Base-by-base conservation (phyloP, 2,888 invertebrate species). In the Aspidapion aeneum region DNA sequence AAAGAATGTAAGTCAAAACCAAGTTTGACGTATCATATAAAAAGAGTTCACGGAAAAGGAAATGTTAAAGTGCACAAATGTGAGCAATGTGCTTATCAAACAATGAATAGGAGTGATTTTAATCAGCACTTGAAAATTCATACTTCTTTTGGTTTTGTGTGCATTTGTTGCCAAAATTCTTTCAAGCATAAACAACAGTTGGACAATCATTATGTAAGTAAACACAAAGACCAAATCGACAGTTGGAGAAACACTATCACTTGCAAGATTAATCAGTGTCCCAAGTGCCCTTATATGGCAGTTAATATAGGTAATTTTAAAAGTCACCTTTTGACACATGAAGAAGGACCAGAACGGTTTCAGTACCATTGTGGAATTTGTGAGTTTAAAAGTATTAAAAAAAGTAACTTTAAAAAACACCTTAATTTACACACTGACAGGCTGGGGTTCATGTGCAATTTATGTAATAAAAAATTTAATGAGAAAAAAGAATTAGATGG, bases 141-240 rank as follows among this genome's bases (percentile, higher is more conserved):
- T 57, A 56, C 50, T 7, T 48, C n/a, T 1, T 18, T 21, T 16
- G 58, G 55, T 3, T 64, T 60, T 19, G n/a, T 60, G 5, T 69
- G 69, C 50, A 35, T 1, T 1, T 55, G 21, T 20, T 69, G 68
- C 49, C 50, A 61, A 1, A 63, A 63, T 57, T 7, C 16, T 1
- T 67, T 66, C 35, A 64, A 57, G 18, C 58, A 49, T 16, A 69
- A 69, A 63, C 0, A 2, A 0, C 1, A 17, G 0, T 62, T 70
- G 50, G 67, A 66, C 18, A n/a, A 48, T 51, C 70, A 70, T 21
- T 57, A 64, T 22, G 59, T 66, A 21, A 52, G 1, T 7, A 62
- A 60, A 7, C 68, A 68, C 56, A 48, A 48, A 17, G 51, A 61
- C 18, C 50, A 66, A 55, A n/a, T 9, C 12, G 21, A 17, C 7